A percentile compares a stretch with the other conserved stretches of the same genome.
Conservation (phyloP, 1,140 invertebrate genomes). For the Tetragonula clypearis region DNA sequence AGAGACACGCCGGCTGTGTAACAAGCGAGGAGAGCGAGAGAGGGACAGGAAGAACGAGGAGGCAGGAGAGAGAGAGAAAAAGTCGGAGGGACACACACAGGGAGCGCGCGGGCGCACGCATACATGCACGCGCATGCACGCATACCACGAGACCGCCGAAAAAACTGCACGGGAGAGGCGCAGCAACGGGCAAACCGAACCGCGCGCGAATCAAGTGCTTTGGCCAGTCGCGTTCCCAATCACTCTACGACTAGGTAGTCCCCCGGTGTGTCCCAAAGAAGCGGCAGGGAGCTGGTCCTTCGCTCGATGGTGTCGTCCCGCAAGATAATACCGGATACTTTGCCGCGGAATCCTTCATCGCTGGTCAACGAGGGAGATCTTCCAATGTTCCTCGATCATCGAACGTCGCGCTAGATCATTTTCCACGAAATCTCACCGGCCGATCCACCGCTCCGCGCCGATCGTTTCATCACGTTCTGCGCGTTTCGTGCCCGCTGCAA, state of each 20-base stretch:
- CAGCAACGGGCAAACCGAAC: conserved; percentile 79
- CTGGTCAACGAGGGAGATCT: conserved; percentile 42
- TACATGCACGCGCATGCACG: conserved; percentile 67
- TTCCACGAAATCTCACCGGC: conserved; percentile 13
- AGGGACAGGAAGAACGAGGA: conserved; percentile 61
- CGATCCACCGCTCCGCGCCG: conserved; percentile 20
- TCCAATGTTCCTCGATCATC: conserved; percentile 22
- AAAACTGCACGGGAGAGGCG: conserved; percentile 82
- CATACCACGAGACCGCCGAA: conserved; percentile 75
- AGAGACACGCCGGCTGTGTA: conserved; percentile 58
- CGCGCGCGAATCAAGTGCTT: conserved; percentile 82
- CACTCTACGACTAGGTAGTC: conserved; percentile 82
- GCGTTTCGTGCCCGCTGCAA: neutral
- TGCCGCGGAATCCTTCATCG: conserved; percentile 47
- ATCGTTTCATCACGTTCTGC: neutral
- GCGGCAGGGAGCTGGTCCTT: conserved; percentile 68
- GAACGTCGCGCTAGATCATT: conserved; percentile 22
- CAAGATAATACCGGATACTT: conserved; percentile 66
- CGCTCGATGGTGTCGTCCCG: conserved; percentile 63
- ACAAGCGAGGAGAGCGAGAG: conserved; percentile 60
- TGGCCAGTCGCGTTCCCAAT: conserved; percentile 83
- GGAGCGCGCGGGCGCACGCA: conserved; percentile 59
- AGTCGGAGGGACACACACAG: conserved; percentile 61
- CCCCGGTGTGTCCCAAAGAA: conserved; percentile 78
- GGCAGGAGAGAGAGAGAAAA: conserved; percentile 63